Evolutionary conservation across 2,113 vertebrate genomes (phyloP).

Genomic region (Alethe diademata): DNA sequence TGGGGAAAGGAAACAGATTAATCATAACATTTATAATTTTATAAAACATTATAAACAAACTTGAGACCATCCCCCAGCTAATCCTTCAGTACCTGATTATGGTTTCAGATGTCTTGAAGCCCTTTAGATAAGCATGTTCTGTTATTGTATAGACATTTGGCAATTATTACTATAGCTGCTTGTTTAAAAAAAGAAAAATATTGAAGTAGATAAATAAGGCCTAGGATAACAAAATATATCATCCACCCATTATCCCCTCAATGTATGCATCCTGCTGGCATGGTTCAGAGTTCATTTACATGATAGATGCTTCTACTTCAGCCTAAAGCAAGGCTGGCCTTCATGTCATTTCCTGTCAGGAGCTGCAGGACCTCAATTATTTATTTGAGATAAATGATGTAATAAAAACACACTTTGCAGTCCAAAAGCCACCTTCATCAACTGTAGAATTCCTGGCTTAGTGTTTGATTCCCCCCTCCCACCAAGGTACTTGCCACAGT

Average conservation of each 20-base stretch:
- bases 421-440: constrained; percentile 2
- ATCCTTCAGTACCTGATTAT: neutral
- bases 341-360: constrained; percentile 40
- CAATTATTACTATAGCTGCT: constrained; percentile 1
- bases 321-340: constrained; percentile 31
- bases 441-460: neutral
- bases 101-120: neutral
- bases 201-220: constrained; percentile 39
- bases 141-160: neutral
- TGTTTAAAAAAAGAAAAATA: neutral
- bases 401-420: constrained; percentile 45
- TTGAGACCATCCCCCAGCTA: neutral
- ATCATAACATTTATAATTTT: neutral
- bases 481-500: neutral
- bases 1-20: neutral
- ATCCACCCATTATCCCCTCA: constrained; percentile 39
- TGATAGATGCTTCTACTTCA: constrained; percentile 45
- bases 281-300: constrained; percentile 29
- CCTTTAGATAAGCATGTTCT: neutral
- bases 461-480: neutral
- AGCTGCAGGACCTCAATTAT: constrained; percentile 30
- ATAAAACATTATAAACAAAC: neutral
- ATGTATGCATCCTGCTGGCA: constrained; percentile 36
- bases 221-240: constrained; percentile 40
- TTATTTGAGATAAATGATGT: constrained; percentile 56